Evolutionary conservation across 2,888 invertebrate species (phyloP), one percentile per base, ranked within the genome.

Genomic region (Mythimna lalbum): DNA sequence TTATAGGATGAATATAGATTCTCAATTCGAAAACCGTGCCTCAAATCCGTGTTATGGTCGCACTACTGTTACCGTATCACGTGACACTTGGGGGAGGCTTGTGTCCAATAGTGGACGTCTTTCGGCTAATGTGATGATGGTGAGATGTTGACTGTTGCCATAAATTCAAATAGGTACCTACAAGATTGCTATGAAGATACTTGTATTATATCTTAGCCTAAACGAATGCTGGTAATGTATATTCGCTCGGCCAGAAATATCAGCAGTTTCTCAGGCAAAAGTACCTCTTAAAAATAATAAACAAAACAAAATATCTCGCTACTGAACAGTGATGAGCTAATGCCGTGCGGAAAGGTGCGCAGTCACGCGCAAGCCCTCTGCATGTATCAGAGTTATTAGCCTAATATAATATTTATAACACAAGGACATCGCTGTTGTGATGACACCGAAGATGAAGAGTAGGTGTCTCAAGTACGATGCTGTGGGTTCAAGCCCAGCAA

Each of bases 301-400:
- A 73, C 64, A 78, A 70, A 72, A 79, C 64, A 81, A 72, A 81
- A 71, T 69, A 78, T 73, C 19, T 80, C 69, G 71, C 63, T 63
- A 39, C 69, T 63, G 33, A 62, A 57, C 69, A 33, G 43, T 76
- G 73, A 81, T 43, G 71, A 68, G 84, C 74, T 83, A 83, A 80
- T 82, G 60, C 70, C 1, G 60, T 47, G 27, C 14, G 14, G 33
- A 68, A 73, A 71, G 50, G 82, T 90, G 90, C 91, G 84, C 56
- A 78, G 89, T 84, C 90, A 90, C 90, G 90, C 67, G 82, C 83
- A 47, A 47, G 63, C 73, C 76, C 88, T 82, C 68, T 49, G 73
- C 79, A 84, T 89, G 89, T 89, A 90, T 89, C 87, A 88, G 81
- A 89, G 88, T 90, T 87, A 88, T 86, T 86, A 86, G 82, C 81